These are phyloP conservation scores for Dryocosmus kuriphilus DNA, from an alignment of 2,888 invertebrate genomes.

Conservation along the genomic window DNA sequence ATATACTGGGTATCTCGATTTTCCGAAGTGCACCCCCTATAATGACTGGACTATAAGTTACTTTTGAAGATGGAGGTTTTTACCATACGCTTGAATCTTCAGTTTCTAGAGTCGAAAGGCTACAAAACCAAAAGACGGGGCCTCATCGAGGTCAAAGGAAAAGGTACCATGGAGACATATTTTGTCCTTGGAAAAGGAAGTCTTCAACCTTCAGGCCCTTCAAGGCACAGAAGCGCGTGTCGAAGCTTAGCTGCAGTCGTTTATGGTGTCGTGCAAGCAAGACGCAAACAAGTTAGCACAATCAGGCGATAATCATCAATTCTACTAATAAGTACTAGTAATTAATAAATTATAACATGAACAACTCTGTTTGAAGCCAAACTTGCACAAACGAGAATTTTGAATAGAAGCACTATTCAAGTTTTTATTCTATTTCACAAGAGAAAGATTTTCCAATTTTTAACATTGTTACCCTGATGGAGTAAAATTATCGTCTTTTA, in stretches of 20 bases:
- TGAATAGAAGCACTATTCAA: background rate
- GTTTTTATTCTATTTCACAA: background rate
- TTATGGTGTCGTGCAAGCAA: conserved; percentile 91
- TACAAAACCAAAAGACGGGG: conserved; percentile 90
- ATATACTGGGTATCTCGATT: no score
- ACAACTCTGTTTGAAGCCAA: background rate
- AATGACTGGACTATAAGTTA: no score
- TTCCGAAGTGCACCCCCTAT: no score
- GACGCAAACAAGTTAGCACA: conserved; percentile 82
- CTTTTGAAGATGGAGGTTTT: no score
- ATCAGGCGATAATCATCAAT: conserved; percentile 60
- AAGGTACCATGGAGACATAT: conserved; percentile 97
- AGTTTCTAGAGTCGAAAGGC: conserved; percentile 88
- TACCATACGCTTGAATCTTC: conserved; percentile 41
- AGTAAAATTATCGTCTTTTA: no score
- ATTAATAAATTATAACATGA: background rate
- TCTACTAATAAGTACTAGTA: background rate
- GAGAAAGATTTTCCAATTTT: no score
- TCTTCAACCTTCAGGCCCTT: conserved; percentile 80
- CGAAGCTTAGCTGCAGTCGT: conserved; percentile 92
- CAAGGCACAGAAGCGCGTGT: conserved; percentile 85
- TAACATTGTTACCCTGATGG: no score
- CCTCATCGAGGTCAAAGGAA: conserved; percentile 93
- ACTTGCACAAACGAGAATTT: background rate
- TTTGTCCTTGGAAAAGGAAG: conserved; percentile 87